Evolutionary conservation across 2,888 invertebrate species (phyloP).

Genomic region (Drosophila setosimentum): DNA sequence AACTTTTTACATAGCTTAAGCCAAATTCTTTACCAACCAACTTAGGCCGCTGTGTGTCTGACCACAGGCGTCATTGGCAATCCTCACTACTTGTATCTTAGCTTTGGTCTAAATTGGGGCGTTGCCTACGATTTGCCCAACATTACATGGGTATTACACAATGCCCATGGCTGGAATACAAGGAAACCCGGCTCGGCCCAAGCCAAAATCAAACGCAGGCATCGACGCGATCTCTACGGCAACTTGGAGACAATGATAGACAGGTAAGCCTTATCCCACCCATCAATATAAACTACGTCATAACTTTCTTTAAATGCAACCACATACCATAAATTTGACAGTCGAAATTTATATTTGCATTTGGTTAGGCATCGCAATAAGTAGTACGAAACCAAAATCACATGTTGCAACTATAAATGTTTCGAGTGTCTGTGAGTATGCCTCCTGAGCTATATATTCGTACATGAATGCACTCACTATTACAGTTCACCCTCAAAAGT

Average conservation of each 20-base stretch:
- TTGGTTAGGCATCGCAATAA: slow-evolving; percentile 5
- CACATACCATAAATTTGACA: slow-evolving; percentile 13
- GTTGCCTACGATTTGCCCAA: slow-evolving; percentile 89
- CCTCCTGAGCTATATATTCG: slow-evolving; percentile 11
- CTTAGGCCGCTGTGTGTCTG: slow-evolving; percentile 87
- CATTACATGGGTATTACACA: slow-evolving; percentile 86
- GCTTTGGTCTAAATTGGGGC: slow-evolving; percentile 90
- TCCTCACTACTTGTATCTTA: slow-evolving; percentile 87
- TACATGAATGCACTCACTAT: slow-evolving; percentile 33
- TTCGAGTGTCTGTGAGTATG: slow-evolving; percentile 43
- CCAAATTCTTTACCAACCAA: slow-evolving; percentile 34
- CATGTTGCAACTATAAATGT: slow-evolving; percentile 63
- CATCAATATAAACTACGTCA: slow-evolving; percentile 3
- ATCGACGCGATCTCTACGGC: slow-evolving; percentile 89
- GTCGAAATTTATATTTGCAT: slow-evolving; percentile 10
- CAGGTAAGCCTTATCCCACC: slow-evolving; percentile 86
- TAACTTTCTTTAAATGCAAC: slow-evolving; percentile 5
- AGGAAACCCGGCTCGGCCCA: slow-evolving; percentile 43
- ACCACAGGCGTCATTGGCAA: slow-evolving; percentile 87
- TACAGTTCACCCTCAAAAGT: slow-evolving; percentile 3
- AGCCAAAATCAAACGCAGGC: slow-evolving; percentile 86
- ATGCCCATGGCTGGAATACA: slow-evolving; percentile 73
- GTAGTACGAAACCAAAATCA: slow-evolving; percentile 8
- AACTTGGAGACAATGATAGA: slow-evolving; percentile 90
- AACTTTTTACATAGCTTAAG: slow-evolving; percentile 38